Percentiles rank a stretch among this genome's conserved stretches.
Evolutionary conservation across 2,888 invertebrate genomes (phyloP).

Genomic region (Meandrusa payeni): DNA sequence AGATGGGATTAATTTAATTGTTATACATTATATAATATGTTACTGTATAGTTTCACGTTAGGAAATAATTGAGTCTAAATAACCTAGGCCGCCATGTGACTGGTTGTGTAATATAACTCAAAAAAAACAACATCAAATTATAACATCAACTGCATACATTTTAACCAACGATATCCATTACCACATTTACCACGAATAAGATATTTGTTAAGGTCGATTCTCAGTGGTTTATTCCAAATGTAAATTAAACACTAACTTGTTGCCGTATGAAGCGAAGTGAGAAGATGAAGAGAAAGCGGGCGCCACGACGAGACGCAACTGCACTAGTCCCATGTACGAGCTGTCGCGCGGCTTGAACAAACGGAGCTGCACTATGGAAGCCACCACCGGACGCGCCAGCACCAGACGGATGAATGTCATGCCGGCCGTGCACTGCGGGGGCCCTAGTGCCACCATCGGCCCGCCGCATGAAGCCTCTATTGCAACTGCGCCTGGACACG

Average conservation of each 20-base stretch:
- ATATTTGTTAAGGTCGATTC: too few species aligned
- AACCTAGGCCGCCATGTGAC: too few species aligned
- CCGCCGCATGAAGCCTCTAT: constrained; percentile 92
- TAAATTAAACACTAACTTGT: constrained; percentile 5
- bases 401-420: constrained; percentile 92
- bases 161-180: too few species aligned
- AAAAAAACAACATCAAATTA: too few species aligned
- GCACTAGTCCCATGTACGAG: constrained; percentile 93
- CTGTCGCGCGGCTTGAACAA: constrained; percentile 92
- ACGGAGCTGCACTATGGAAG: constrained; percentile 88
- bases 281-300: constrained; percentile 83
- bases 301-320: constrained; percentile 91
- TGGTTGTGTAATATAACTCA: too few species aligned
- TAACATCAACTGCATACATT: too few species aligned
- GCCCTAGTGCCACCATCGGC: constrained; percentile 89
- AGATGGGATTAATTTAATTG: too few species aligned
- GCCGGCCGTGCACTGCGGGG: constrained; percentile 92
- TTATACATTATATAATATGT: too few species aligned
- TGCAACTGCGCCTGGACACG: constrained; percentile 94
- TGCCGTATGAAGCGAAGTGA: constrained; percentile 60
- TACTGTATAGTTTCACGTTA: too few species aligned
- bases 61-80: too few species aligned
- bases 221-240: too few species aligned
- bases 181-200: too few species aligned
- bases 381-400: constrained; percentile 91